Evolutionary conservation across 2,888 invertebrate species (phyloP), one percentile per base, ranked within the genome.

Genomic region (Euplagia quadripunctaria): DNA sequence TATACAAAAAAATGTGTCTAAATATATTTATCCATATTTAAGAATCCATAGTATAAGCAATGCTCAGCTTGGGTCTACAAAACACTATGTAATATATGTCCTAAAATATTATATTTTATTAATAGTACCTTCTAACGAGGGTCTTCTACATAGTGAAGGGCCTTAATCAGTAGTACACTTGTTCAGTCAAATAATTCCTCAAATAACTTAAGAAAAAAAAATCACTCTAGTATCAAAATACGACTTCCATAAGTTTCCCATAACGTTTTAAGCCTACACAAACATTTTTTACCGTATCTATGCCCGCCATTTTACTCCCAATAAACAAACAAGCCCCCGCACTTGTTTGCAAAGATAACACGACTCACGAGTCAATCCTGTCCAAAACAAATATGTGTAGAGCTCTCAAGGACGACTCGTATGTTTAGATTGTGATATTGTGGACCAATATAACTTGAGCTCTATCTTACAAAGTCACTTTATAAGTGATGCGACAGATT

Each of bases 271-370:
- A 77, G 64, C 81, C 85, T 82, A 82, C 74, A 77, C 77, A 85
- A 85, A 85, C 79, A 82, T 85, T 79, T 73, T 74, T 58, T 72
- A 31, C 74, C 77, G 70, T 79, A 81, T 81, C 79, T 69, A 51
- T 75, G 55, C 71, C 76, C 81, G 82, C 82, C 82, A 85, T 85
- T 79, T 84, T 82, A 76, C 58, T 76, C 64, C 70, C 77, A 66
- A 77, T 76, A 78, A 71, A 77, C 75, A 82, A 89, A 88, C 87
- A 90, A 89, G 83, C 83, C 80, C 86, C 86, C 87, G 84, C 85
- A 85, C 86, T 87, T 94, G 92, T 94, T 94, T 94, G 92, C 90
- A 92, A 89, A 90, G 94, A 94, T 93, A 94, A 94, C 94, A 93
- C 77, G 82, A 91, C 90, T 91, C 91, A 88, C 77, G 83, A 91